These are phyloP conservation scores for Carapus acus DNA, from an alignment of 2,797 vertebrate genomes.

Conservation along the genomic window DNA sequence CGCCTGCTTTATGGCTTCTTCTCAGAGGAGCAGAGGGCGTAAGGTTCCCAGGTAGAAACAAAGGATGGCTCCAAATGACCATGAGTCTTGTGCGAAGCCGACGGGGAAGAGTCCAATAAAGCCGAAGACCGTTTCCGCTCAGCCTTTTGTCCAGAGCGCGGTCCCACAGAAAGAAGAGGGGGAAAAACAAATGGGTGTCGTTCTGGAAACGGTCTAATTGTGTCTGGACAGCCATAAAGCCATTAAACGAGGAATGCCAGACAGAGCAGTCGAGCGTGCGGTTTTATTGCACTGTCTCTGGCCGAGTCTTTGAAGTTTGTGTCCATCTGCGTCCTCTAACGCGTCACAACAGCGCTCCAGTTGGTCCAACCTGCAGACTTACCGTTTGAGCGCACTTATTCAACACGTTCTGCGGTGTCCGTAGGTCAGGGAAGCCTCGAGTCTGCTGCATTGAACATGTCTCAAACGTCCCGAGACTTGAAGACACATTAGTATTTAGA, in stretches of 20 bases:
- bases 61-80: conserved; percentile 67
- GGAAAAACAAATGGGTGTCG: conserved; percentile 91
- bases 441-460: conserved; percentile 22
- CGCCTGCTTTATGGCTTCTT: conserved; percentile 52
- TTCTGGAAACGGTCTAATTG: conserved; percentile 94
- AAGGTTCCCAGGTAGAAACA: conserved; percentile 75
- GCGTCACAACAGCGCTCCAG: conserved; percentile 76
- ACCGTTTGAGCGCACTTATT: conserved; percentile 26
- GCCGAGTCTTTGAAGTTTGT: conserved; percentile 90
- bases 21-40: conserved; percentile 60
- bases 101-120: conserved; percentile 83
- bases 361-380: conserved; percentile 38
- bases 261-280: conserved; percentile 91
- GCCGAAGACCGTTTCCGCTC: conserved; percentile 91
- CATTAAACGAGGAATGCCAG: conserved; percentile 97
- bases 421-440: too few species aligned
- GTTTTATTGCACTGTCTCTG: conserved; percentile 90
- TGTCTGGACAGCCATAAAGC: conserved; percentile 96
- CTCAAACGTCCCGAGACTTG: conserved; percentile 44
- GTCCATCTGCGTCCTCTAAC: conserved; percentile 85
- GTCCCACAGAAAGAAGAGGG: conserved; percentile 72
- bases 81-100: conserved; percentile 63
- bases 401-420: conserved; percentile 3
- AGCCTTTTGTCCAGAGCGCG: conserved; percentile 81
- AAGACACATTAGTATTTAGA: too few species aligned